phyloP scores from a whole-genome alignment of 1,140 invertebrate species.

The Euschistus heros region DNA sequence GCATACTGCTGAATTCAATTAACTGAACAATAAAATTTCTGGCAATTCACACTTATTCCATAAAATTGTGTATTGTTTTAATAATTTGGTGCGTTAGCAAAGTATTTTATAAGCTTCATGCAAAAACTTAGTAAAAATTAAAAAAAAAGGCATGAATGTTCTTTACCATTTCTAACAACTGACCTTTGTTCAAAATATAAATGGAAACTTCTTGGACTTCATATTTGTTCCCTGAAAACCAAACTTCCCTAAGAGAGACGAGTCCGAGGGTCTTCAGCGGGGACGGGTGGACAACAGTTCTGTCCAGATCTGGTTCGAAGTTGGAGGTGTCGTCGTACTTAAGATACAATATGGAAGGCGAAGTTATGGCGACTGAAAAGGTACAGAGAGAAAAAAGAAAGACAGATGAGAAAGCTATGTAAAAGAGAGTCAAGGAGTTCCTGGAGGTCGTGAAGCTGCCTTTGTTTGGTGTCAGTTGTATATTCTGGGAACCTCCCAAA shows the following conservation, averaged over 20 bases:
- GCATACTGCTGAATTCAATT: too few relatives aligned
- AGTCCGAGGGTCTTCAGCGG: slow-evolving; percentile 15
- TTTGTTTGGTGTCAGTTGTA: too few relatives aligned
- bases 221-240: slow-evolving; percentile 26
- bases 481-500: too few relatives aligned
- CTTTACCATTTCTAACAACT: slow-evolving; percentile 14
- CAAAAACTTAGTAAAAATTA: background rate
- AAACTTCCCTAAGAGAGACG: slow-evolving; percentile 23
- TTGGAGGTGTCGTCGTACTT: slow-evolving; percentile 4
- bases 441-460: too few relatives aligned
- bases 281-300: background rate
- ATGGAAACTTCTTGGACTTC: slow-evolving; percentile 29
- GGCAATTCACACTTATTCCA: too few relatives aligned
- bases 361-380: slow-evolving; percentile 17
- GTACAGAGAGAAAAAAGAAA: background rate
- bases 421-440: background rate
- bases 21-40: too few relatives aligned
- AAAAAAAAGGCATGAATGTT: background rate
- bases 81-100: too few relatives aligned
- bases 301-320: background rate
- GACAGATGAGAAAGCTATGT: background rate
- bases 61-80: too few relatives aligned
- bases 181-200: slow-evolving; percentile 28
- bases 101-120: background rate
- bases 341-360: slow-evolving; percentile 13